These are phyloP conservation scores for Caenorhabditis sp. DNA, from an alignment of 2,888 invertebrate species.

Conservation along the genomic window DNA sequence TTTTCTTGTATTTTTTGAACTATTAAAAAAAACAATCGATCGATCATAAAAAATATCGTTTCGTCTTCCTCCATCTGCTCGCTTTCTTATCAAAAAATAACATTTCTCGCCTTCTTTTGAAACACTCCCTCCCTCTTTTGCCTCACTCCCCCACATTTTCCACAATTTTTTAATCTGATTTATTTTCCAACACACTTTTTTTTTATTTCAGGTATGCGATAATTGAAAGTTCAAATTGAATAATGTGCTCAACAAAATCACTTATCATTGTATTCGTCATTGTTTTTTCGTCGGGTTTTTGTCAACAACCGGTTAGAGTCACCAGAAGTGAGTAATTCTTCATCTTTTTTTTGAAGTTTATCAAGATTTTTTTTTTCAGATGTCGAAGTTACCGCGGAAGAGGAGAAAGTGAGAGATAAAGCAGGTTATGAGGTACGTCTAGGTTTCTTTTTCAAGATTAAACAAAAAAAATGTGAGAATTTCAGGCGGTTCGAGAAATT, in stretches of 20 bases:
- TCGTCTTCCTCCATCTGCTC: background rate
- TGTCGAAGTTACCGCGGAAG: constrained; percentile 69
- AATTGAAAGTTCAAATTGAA: background rate
- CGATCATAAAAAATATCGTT: background rate
- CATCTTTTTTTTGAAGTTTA: background rate
- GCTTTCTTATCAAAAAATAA: background rate
- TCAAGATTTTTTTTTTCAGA: constrained; percentile 41
- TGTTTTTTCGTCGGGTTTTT: background rate
- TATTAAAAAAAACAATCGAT: background rate
- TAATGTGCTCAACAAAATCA: background rate
- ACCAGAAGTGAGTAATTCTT: constrained; percentile 1
- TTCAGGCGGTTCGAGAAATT: constrained; percentile 83
- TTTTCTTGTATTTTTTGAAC: too few species aligned
- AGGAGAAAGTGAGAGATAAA: constrained; percentile 76
- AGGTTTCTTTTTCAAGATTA: background rate
- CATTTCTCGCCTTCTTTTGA: background rate
- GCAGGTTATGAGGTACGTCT: constrained; percentile 81
- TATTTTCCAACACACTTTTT: background rate
- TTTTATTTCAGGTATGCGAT: background rate
- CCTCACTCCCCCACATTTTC: background rate
- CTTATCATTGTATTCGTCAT: background rate
- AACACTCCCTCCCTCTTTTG: too few species aligned
- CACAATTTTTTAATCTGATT: background rate
- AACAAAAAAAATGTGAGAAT: background rate
- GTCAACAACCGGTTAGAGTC: background rate